Evolutionary conservation across 2,113 vertebrate species (phyloP), one percentile per base, ranked within the genome.

Genomic region (Garra rufa): DNA sequence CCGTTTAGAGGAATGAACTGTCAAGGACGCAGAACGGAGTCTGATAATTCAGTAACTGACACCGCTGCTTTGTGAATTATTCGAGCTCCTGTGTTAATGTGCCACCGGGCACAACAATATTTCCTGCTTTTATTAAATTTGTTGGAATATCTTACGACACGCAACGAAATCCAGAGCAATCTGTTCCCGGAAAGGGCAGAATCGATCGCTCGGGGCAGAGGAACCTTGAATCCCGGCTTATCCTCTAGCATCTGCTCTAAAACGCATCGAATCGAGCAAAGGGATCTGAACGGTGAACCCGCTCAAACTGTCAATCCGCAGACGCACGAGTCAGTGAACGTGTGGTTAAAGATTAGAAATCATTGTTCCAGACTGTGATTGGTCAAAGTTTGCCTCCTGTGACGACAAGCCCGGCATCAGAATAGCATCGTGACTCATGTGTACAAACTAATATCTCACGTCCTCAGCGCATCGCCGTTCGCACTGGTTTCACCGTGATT

Each of bases 361-460:
- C 61, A 3, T 24, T 14, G 21, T 19, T 52, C 82, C 88, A 76
- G 91, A 93, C 92, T 90, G 92, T 90, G 75, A 77, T 89, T 90
- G 90, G 92, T 87, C 87, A 92, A 87, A 85, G 63, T 84, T 38
- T 26, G 15, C 44, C 34, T 71, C 2, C 34, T 71, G 69, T 43
- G 38, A 63, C 26, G 6, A 15, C 59, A 28, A 63, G 26, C 14
- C 26, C 11, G 26, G 26, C 59, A 63, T 63, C 61, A 65, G 57
- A 61, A 61, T 6, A 61, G 57, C 24, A 61, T 61, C 24, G 6
- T 61, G 57, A 61, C 57, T 26, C 57, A 61, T 26, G 57, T 0
- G 57, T 61, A 61, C 24, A 26, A 61, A 61, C 57, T 7, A 15
- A 65, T 65, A 30, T 30, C 61, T 63, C 13, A 28, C 26, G 30